Evolutionary conservation across 1,140 invertebrate species (phyloP).

Genomic region (Maconellicoccus hirsutus): DNA sequence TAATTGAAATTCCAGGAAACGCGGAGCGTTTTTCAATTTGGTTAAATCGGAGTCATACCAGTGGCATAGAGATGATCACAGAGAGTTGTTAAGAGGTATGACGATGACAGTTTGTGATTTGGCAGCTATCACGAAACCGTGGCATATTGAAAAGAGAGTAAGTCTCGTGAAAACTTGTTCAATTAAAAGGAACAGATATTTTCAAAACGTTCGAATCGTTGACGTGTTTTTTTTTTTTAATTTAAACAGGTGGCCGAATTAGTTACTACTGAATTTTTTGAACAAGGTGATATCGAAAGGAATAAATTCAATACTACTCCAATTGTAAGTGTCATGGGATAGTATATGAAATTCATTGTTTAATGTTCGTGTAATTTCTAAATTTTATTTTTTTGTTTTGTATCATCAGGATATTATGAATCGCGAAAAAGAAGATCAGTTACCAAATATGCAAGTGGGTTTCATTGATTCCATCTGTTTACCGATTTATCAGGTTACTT

Average conservation of each 20-base stretch:
- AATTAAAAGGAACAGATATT: neutral
- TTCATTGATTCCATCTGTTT: constrained; percentile 94
- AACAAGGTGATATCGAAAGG: constrained; percentile 86
- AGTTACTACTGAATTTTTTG: constrained; percentile 90
- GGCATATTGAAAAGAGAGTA: constrained; percentile 79
- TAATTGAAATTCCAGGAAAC: constrained; percentile 45
- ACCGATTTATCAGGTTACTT: constrained; percentile 86
- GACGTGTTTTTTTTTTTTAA: constrained; percentile 25
- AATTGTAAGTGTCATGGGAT: constrained; percentile 73
- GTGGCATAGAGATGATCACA: constrained; percentile 61
- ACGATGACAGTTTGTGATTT: constrained; percentile 95
- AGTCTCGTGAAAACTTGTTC: constrained; percentile 26
- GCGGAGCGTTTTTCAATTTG: constrained; percentile 66
- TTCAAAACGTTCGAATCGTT: too few species aligned
- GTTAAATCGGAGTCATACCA: constrained; percentile 46
- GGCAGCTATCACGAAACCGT: constrained; percentile 90
- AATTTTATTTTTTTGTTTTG: constrained; percentile 24
- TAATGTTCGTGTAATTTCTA: constrained; percentile 13
- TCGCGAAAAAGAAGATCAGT: constrained; percentile 84
- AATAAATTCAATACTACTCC: constrained; percentile 73
- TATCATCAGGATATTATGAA: constrained; percentile 83
- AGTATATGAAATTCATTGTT: constrained; percentile 17
- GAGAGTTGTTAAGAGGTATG: constrained; percentile 75
- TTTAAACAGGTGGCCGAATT: constrained; percentile 74
- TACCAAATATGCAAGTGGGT: constrained; percentile 90